Conservation (phyloP, 2,888 invertebrate species). For the Seira musarum region DNA sequence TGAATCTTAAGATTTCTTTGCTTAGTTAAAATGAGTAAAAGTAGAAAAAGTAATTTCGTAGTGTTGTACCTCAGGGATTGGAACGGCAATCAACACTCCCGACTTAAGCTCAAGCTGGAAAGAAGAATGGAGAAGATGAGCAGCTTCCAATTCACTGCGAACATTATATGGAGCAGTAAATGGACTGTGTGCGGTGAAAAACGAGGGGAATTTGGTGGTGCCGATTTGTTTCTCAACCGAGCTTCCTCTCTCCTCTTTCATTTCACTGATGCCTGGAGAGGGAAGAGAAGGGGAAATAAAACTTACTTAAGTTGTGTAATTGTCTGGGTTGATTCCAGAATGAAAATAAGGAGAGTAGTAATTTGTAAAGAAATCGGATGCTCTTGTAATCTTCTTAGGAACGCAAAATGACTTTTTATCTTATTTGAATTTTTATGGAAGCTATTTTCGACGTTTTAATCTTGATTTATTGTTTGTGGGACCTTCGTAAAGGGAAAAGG, state of each 20-base stretch:
- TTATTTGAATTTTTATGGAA: constrained; percentile 15
- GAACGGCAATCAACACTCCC: constrained; percentile 91
- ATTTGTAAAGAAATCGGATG: background rate
- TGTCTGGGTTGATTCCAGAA: too few relatives aligned
- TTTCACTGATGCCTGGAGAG: background rate
- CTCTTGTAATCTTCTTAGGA: background rate
- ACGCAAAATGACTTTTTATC: background rate
- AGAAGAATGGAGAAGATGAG: constrained; percentile 79
- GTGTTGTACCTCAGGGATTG: constrained; percentile 81
- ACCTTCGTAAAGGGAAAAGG: too few relatives aligned
- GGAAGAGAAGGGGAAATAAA: too few relatives aligned
- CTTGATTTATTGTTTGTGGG: too few relatives aligned
- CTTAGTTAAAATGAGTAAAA: background rate
- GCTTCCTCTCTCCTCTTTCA: background rate
- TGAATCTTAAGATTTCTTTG: too few relatives aligned
- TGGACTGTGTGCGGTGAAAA: constrained; percentile 88
- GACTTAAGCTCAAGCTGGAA: constrained; percentile 77
- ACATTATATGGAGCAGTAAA: constrained; percentile 82
- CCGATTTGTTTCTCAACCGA: constrained; percentile 44
- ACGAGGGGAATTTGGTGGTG: constrained; percentile 87
- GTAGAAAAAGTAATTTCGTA: constrained; percentile 19
- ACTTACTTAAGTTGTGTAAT: too few relatives aligned
- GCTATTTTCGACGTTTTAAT: background rate
- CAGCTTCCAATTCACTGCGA: constrained; percentile 79
- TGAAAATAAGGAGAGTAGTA: too few relatives aligned